These are phyloP conservation scores for Sepiola atlantica DNA, from an alignment of 2,888 invertebrate genomes.

Conservation along the genomic window DNA sequence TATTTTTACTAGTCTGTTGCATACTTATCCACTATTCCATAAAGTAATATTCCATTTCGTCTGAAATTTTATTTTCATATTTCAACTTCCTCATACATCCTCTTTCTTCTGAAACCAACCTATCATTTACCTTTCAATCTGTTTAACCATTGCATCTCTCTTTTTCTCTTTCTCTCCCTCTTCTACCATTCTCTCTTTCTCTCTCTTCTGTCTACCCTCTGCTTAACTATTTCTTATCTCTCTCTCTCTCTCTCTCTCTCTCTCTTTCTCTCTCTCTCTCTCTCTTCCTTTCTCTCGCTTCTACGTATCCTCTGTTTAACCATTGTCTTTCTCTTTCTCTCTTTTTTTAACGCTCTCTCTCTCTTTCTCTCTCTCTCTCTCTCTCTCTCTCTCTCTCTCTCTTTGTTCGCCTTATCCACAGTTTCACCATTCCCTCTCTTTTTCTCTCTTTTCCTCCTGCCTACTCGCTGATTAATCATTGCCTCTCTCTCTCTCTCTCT, in stretches of 20 bases:
- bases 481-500: not conserved
- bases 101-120: not conserved
- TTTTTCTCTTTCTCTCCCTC: not conserved
- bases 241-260: no score
- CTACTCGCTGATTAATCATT: not conserved
- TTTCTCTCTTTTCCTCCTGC: not conserved
- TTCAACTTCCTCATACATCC: no score
- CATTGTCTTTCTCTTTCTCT: no score
- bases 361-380: not conserved
- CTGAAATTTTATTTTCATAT: no score
- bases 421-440: not conserved
- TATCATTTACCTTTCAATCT: not conserved
- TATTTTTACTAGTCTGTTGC: no score
- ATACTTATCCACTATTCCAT: no score
- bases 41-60: no score
- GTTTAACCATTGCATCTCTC: not conserved
- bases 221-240: not conserved
- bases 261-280: no score
- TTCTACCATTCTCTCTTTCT: not conserved
- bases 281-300: no score
- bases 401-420: not conserved
- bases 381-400: not conserved
- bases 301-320: no score
- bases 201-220: not conserved
- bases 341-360: no score